Conservation (phyloP, 2,113 vertebrate species). For the Formicarius rufipectus region DNA sequence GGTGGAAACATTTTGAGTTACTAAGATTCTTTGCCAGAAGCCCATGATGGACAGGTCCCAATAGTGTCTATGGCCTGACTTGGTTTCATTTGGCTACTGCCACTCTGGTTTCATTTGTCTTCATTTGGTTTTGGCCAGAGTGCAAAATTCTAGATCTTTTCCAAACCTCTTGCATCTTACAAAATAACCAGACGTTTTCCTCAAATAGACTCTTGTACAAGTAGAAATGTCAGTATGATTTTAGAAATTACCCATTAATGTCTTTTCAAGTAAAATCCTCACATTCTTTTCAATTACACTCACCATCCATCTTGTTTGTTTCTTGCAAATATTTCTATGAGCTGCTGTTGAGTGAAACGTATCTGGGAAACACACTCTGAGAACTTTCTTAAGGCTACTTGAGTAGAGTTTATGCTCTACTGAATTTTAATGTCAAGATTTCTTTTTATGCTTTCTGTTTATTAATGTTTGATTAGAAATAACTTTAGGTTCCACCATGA, state of each 20-base stretch:
- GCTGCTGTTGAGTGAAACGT: constrained; percentile 25
- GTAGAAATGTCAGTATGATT: constrained; percentile 14
- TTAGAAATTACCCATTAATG: constrained; percentile 32
- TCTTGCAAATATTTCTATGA: not conserved
- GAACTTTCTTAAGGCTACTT: not conserved
- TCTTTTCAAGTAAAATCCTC: constrained; percentile 41
- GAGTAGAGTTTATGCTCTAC: not conserved
- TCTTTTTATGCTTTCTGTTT: not conserved
- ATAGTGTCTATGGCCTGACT: not conserved
- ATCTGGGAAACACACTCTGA: not conserved
- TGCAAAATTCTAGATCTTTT: constrained; percentile 20
- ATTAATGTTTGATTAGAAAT: not conserved
- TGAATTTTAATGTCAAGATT: not conserved
- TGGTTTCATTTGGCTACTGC: not conserved
- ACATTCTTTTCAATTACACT: constrained; percentile 20
- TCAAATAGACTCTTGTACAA: constrained; percentile 1
- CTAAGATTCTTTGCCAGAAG: constrained; percentile 7
- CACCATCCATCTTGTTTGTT: not conserved
- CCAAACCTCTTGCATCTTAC: constrained; percentile 9
- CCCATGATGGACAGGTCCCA: constrained; percentile 4
- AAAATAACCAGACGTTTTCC: constrained; percentile 24
- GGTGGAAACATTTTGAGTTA: constrained; percentile 15
- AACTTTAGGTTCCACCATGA: not conserved
- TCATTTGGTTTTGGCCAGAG: constrained; percentile 43
- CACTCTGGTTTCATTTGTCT: constrained; percentile 33